Evolutionary conservation across 2,113 vertebrate genomes (phyloP).

Genomic region (Todiramphus saurophagus): DNA sequence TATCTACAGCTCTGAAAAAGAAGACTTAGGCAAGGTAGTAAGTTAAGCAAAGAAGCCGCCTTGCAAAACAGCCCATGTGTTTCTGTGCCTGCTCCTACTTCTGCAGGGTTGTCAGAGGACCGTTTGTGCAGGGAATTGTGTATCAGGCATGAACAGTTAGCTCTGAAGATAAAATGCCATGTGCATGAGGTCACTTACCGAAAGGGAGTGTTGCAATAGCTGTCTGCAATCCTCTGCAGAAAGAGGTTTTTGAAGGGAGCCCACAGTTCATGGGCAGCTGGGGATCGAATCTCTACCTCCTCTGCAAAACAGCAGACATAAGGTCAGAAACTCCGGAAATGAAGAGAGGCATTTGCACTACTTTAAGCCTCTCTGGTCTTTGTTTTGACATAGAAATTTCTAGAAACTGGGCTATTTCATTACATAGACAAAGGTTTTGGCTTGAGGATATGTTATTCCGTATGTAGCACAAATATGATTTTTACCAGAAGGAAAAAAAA

Average conservation of each 20-base stretch:
- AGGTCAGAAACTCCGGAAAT: neutral
- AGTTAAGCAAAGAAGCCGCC: neutral
- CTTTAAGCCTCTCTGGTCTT: neutral
- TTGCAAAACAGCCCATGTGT: constrained; percentile 32
- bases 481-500: neutral
- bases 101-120: constrained; percentile 29
- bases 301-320: neutral
- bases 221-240: neutral
- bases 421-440: neutral
- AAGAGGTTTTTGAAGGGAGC: neutral
- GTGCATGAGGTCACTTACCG: neutral
- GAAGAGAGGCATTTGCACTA: neutral
- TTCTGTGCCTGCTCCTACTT: constrained; percentile 28
- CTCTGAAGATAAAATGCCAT: constrained; percentile 4
- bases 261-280: neutral
- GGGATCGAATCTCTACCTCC: neutral
- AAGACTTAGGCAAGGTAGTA: neutral
- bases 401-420: neutral
- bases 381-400: neutral
- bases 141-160: neutral
- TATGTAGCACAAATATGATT: neutral
- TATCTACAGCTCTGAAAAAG: neutral
- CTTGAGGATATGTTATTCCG: neutral
- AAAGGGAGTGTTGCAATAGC: neutral
- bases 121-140: constrained; percentile 8